phyloP scores from a whole-genome alignment of 2,113 vertebrate species.

The Hydrochoerus hydrochaeris region DNA sequence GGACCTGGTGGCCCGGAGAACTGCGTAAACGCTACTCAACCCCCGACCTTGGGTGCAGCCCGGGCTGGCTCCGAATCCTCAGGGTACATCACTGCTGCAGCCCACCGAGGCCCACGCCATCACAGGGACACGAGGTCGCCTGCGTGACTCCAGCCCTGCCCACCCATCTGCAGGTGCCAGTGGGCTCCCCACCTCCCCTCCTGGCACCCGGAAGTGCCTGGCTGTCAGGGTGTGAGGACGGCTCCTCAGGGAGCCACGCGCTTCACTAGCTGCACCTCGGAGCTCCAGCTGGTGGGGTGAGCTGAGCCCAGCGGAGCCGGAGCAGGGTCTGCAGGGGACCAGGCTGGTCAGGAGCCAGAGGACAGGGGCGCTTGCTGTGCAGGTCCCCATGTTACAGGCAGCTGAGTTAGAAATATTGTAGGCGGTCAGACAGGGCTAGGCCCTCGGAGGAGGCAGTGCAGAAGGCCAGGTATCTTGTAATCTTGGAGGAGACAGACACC shows the following conservation, averaged over 20 bases:
- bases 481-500: no score
- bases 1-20: not conserved
- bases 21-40: not conserved
- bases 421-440: no score
- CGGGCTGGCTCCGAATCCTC: not conserved
- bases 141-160: not conserved
- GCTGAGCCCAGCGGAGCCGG: not conserved
- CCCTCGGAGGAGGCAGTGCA: no score
- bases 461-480: no score
- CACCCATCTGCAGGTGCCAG: not conserved
- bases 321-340: not conserved
- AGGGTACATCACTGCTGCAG: not conserved
- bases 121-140: not conserved
- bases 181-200: conserved; percentile 30
- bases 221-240: conserved; percentile 72
- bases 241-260: conserved; percentile 55
- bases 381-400: no score
- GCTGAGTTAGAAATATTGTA: no score
- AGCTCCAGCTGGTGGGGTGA: not conserved
- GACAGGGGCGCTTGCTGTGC: no score
- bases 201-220: conserved; percentile 62
- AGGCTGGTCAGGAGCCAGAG: no score
- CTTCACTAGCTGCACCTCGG: conserved; percentile 57
- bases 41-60: not conserved
- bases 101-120: not conserved